These are phyloP conservation scores for Tamandua tetradactyla DNA, from an alignment of 2,797 vertebrate genomes.

Conservation along the genomic window DNA sequence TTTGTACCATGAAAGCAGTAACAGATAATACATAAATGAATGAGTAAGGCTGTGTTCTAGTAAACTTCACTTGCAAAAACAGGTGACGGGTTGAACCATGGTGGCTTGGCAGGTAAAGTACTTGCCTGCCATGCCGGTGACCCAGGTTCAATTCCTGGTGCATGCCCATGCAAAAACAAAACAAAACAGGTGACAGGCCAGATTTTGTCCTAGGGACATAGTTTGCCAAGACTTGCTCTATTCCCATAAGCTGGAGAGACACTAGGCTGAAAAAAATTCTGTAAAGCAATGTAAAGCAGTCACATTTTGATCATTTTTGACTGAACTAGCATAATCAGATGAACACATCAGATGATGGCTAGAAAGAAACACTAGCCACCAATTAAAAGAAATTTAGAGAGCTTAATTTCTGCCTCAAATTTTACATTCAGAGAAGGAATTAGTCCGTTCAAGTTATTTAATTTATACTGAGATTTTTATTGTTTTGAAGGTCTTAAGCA, in stretches of 20 bases:
- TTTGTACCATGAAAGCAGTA: background rate
- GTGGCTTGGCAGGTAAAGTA: too few species aligned
- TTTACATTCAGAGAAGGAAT: background rate
- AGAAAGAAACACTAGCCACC: background rate
- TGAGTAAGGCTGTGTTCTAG: background rate
- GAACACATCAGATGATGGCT: too few species aligned
- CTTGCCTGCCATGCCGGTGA: too few species aligned
- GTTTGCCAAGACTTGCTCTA: background rate
- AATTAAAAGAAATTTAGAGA: background rate
- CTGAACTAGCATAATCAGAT: background rate
- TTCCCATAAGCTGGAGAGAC: background rate
- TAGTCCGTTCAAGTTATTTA: background rate
- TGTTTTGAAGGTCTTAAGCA: background rate
- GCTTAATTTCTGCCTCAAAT: background rate
- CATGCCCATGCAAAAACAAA: too few species aligned
- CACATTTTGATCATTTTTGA: slow-evolving; percentile 20
- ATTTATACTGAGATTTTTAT: background rate
- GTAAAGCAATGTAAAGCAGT: background rate
- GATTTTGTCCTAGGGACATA: background rate
- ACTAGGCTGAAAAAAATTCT: background rate
- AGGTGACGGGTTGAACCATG: too few species aligned
- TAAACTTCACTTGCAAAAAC: background rate
- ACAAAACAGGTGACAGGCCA: background rate
- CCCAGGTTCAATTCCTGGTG: too few species aligned
- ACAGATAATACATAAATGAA: background rate